phyloP scores from a whole-genome alignment of 2,888 invertebrate species.

The Rotaria macrura region DNA sequence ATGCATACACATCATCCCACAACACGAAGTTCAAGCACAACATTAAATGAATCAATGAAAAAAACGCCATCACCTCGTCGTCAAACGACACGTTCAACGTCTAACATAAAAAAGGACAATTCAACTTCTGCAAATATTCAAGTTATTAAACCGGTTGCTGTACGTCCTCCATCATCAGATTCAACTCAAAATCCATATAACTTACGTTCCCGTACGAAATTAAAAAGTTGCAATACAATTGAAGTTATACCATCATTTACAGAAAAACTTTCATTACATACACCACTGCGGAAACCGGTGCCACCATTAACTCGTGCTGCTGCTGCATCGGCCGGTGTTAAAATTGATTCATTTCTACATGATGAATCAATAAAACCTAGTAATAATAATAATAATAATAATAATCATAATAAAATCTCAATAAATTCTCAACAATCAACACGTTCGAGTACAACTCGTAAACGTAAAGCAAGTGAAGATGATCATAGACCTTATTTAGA shows the following conservation, averaged over 20 bases:
- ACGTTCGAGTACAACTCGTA: neutral
- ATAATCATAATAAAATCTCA: neutral
- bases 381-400: neutral
- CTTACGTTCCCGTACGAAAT: neutral
- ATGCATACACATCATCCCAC: neutral
- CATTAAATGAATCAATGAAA: neutral
- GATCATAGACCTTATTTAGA: neutral
- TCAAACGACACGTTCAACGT: neutral
- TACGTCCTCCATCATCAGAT: neutral
- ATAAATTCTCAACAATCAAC: neutral
- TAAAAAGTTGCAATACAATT: neutral
- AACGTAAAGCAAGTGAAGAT: neutral
- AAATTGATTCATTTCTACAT: neutral
- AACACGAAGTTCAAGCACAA: neutral
- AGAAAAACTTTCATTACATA: neutral
- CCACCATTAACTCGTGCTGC: neutral
- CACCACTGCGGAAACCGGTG: neutral
- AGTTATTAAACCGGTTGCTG: constrained; percentile 5
- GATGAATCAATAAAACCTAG: neutral
- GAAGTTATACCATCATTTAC: neutral
- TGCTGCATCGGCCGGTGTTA: constrained; percentile 11
- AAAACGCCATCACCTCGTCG: constrained; percentile 13
- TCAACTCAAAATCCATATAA: neutral
- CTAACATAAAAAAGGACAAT: neutral
- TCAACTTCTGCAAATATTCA: neutral